phyloP scores from a whole-genome alignment of 2,797 vertebrate species.

The Epinephelus coioides region DNA sequence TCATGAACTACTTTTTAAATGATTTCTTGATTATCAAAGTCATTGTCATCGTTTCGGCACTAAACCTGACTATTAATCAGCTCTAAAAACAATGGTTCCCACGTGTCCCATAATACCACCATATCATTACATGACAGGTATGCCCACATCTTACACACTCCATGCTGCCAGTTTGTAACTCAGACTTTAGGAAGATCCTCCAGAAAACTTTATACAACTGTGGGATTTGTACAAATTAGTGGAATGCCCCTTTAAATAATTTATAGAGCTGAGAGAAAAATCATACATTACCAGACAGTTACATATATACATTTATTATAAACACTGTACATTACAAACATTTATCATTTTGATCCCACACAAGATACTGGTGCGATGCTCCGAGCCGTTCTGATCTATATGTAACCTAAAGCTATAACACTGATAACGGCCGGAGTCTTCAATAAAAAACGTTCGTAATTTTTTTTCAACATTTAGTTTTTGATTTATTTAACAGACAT shows the following conservation, averaged over 20 bases:
- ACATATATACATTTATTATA: conserved; percentile 74
- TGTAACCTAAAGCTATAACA: conserved; percentile 34
- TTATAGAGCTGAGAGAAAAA: background rate
- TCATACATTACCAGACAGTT: background rate
- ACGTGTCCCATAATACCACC: background rate
- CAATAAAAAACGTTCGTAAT: background rate
- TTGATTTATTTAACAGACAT: background rate
- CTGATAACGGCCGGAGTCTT: conserved; percentile 19
- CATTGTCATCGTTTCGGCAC: background rate
- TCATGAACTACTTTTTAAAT: no score
- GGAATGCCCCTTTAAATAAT: background rate
- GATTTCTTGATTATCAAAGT: no score
- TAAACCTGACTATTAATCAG: background rate
- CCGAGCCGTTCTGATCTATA: background rate
- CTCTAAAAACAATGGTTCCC: background rate
- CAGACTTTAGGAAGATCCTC: background rate
- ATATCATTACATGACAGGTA: background rate
- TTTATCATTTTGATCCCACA: conserved; percentile 1
- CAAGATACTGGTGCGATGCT: background rate
- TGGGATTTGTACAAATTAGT: background rate
- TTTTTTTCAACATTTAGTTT: conserved; percentile 24
- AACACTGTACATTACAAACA: conserved; percentile 67
- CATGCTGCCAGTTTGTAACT: background rate
- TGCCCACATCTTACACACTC: background rate
- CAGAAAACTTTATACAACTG: background rate